These are phyloP conservation scores for Andrena chrysosceles DNA, from an alignment of 2,888 invertebrate species.

Conservation along the genomic window DNA sequence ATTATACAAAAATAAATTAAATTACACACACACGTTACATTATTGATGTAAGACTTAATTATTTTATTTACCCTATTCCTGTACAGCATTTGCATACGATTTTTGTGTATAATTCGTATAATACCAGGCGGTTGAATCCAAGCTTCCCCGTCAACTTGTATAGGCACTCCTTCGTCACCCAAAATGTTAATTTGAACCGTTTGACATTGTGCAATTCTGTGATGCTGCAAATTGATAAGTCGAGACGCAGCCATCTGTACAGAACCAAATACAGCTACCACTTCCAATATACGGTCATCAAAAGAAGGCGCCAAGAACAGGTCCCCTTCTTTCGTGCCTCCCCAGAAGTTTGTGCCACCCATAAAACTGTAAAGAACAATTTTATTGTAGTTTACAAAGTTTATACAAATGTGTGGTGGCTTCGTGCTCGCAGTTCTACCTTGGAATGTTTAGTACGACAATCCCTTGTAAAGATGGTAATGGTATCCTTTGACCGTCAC, in stretches of 20 bases:
- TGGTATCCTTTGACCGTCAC: conserved; percentile 98
- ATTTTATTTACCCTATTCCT: conserved; percentile 89
- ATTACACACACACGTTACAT: background rate
- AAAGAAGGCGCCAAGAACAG: conserved; percentile 97
- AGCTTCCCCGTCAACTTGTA: conserved; percentile 98
- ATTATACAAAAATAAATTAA: conserved; percentile 39
- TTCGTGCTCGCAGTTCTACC: conserved; percentile 85
- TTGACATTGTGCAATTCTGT: conserved; percentile 98
- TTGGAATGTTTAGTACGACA: conserved; percentile 97
- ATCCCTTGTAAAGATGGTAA: conserved; percentile 98
- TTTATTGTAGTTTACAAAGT: conserved; percentile 21
- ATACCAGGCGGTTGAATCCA: conserved; percentile 99
- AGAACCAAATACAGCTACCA: conserved; percentile 98
- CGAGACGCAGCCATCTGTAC: conserved; percentile 99
- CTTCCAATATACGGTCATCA: conserved; percentile 98
- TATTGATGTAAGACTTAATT: background rate
- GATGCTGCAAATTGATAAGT: conserved; percentile 97
- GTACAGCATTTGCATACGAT: conserved; percentile 98
- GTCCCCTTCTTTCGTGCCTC: conserved; percentile 96
- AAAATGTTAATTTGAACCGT: conserved; percentile 98
- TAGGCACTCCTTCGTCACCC: conserved; percentile 96
- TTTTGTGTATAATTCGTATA: conserved; percentile 98
- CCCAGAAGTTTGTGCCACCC: conserved; percentile 99
- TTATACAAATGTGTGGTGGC: conserved; percentile 9
- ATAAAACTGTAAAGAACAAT: conserved; percentile 91